Evolutionary conservation across 2,888 invertebrate genomes (phyloP).

Genomic region (Cylindroiulus punctatus): DNA sequence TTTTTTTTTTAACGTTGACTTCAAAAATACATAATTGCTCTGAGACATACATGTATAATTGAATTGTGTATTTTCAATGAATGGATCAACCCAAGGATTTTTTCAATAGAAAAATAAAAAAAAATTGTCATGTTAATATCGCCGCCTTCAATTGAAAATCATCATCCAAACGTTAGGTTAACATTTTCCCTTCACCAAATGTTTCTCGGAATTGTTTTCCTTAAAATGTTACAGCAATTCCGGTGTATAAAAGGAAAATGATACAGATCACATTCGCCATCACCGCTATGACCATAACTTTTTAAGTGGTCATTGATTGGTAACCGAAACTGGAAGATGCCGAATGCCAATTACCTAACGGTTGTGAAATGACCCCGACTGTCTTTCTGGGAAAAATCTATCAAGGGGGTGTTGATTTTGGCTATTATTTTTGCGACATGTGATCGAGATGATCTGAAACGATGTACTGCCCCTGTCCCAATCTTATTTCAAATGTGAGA

Average conservation of each 20-base stretch:
- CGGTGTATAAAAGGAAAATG: neutral
- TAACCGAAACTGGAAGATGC: neutral
- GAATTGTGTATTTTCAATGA: too few species aligned
- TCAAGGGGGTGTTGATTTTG: neutral
- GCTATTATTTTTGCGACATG: constrained; percentile 6
- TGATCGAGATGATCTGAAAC: neutral
- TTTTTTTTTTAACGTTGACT: too few species aligned
- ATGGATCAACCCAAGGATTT: too few species aligned
- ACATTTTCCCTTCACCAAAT: neutral
- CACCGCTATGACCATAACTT: neutral
- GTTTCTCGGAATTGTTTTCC: too few species aligned
- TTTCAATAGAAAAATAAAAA: too few species aligned
- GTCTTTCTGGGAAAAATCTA: neutral
- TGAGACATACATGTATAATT: too few species aligned
- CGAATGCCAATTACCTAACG: neutral
- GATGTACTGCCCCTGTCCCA: neutral
- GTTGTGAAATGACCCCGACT: neutral
- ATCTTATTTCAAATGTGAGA: neutral
- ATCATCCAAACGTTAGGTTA: too few species aligned
- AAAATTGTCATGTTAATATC: too few species aligned
- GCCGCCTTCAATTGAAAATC: too few species aligned
- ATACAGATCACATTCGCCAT: neutral
- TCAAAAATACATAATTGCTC: too few species aligned
- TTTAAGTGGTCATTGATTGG: neutral
- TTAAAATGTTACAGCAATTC: neutral